Evolutionary conservation across 2,113 vertebrate genomes (phyloP), one percentile per base, ranked within the genome.

Genomic region (Dissostichus mawsoni): DNA sequence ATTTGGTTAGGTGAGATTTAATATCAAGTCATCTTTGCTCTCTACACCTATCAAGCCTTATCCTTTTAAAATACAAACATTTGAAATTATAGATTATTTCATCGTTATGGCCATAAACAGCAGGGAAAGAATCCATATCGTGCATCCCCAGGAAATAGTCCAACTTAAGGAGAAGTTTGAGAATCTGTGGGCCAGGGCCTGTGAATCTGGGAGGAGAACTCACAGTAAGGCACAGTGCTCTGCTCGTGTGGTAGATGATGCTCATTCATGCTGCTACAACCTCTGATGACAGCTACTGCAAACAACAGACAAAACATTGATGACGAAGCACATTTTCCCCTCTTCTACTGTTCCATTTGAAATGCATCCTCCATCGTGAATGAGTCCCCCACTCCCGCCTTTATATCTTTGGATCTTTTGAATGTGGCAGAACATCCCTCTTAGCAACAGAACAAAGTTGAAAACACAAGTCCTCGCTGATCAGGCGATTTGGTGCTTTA

Each of bases 191-290:
- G 67, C 72, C 83, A 72, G 87, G 87, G 87, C 89, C 87, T 90
- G 86, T 91, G 85, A 78, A 87, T 88, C 87, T 87, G 83, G 76
- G 83, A 88, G 81, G 57, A 81, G 88, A 92, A 84, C 91, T 92
- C 91, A 89, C 89, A 92, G 85, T 94, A 95, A 95, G 93, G 94
- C 94, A 95, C 94, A 90, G 93, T 85, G 92, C 94, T 94, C 92
- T 89, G 90, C 83, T 81, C 83, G 51, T 8, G 89, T 89, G 85
- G 78, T 82, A 29, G 59, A 86, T 74, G 66, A 83, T 75, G 71
- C 92, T 82, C 86, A 89, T 91, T 93, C 92, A 91, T 87, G 90
- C 87, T 71, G 88, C 83, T 92, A 89, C 85, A 90, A 83, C 63
- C 73, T 59, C 74, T 16, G 74, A 78, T 71, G 64, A 81, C 74